Evolutionary conservation across 2,797 vertebrate species (phyloP).

Genomic region (Rhabdomys pumilio): DNA sequence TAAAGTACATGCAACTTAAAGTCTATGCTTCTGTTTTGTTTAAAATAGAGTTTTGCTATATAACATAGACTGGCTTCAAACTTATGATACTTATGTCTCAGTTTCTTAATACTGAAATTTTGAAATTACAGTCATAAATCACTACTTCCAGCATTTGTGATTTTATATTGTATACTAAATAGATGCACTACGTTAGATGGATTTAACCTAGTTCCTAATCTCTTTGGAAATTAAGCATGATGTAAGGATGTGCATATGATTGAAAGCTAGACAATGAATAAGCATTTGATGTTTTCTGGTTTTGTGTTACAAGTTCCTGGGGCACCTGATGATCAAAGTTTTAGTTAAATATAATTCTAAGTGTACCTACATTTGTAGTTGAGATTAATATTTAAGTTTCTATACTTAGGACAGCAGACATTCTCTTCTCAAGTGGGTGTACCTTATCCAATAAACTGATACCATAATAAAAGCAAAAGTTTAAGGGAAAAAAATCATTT

Average conservation of each 20-base stretch:
- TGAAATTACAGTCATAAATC: not conserved
- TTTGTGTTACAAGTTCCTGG: not conserved
- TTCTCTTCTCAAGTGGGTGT: rapidly evolving
- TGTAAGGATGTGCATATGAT: not conserved
- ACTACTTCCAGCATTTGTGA: not conserved
- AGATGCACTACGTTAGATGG: not conserved
- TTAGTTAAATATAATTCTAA: not conserved
- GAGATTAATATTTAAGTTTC: not conserved
- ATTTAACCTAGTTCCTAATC: not conserved
- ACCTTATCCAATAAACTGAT: not conserved
- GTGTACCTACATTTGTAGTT: not conserved
- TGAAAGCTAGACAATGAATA: not conserved
- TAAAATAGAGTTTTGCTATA: not conserved
- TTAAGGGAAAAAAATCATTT: not conserved
- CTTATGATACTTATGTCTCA: not conserved
- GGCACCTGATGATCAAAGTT: not conserved
- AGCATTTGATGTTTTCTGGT: not conserved
- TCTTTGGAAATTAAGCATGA: not conserved
- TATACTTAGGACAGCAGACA: not conserved
- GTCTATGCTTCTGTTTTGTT: not conserved
- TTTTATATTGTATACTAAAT: not conserved
- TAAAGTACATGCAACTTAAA: not conserved
- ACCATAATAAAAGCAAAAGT: not conserved
- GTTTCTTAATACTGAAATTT: not conserved
- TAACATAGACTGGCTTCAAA: not conserved